A percentile compares a stretch with the other conserved stretches of the same genome.
These are phyloP conservation scores for Brienomyrus brachyistius DNA, from an alignment of 2,113 vertebrate genomes.

Conservation along the genomic window DNA sequence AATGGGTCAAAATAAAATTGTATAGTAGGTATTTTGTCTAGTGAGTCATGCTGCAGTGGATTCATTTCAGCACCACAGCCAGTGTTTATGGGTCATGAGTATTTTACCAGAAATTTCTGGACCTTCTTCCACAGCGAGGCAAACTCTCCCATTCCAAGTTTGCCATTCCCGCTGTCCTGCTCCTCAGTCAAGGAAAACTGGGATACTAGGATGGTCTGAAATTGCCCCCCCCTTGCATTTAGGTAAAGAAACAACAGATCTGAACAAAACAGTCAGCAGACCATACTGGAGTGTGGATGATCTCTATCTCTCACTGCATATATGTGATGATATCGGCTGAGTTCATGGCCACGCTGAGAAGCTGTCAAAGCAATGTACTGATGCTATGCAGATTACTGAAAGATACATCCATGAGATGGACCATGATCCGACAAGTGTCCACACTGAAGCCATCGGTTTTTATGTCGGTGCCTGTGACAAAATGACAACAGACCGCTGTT, in stretches of 20 bases:
- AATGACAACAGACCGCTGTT: neutral
- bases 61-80: neutral
- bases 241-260: neutral
- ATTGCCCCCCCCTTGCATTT: neutral
- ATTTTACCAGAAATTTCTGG: constrained; percentile 72
- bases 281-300: neutral
- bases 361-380: neutral
- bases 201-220: neutral
- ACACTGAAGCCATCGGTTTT: constrained; percentile 76
- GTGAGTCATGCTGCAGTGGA: neutral
- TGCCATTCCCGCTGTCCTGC: constrained; percentile 64
- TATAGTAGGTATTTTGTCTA: neutral
- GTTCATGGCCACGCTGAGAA: neutral
- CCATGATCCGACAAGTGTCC: constrained; percentile 75
- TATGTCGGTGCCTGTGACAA: constrained; percentile 69
- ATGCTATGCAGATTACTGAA: constrained; percentile 34
- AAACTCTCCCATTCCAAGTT: constrained; percentile 70
- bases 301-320: neutral
- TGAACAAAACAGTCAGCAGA: neutral
- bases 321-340: neutral
- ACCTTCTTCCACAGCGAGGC: constrained; percentile 83
- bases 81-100: neutral
- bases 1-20: neutral
- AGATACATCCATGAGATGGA: constrained; percentile 90
- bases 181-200: constrained; percentile 37